Evolutionary conservation across 35 echinoderm and acorn worm species (phyloP), one percentile per base, ranked within the genome.

Genomic region (Eucidaris tribuloides): DNA sequence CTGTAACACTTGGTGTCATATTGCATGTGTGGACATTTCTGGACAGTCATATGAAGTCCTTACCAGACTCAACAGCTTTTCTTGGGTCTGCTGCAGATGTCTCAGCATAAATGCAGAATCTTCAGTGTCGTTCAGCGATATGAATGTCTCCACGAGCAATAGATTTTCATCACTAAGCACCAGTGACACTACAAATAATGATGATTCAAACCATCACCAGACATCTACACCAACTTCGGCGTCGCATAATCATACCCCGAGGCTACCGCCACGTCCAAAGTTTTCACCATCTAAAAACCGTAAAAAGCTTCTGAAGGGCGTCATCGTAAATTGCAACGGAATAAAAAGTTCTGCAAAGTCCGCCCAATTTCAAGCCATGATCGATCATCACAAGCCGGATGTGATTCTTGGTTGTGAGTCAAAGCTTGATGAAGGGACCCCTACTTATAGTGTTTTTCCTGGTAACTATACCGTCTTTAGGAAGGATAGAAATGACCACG

Each of bases 401-500:
- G 58, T 88, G 24, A 50, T 88, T 23, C 44, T 88, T 79, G 85
- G 85, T 22, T 88, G 85, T 31, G 85, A 88, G 43, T 80, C 76
- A 45, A 88, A 88, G 43, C 34, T 80, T 18, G 85, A 88, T 88
- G 45, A 45, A 14, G 33, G 55, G 14, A 15, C 25, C 17, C 34
- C 85, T 61, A 63, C 85, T n/a, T 88, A 88, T 44, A 46, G 38
- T 23, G 38, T 88, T 25, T 87, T 87, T 30, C 84, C 84, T 35
- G 32, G 46, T 33, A 83, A 59, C 23, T 87, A 61, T 38, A 62
- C 85, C 4, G 76, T 88, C 24, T 80, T 45, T 36, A 55, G 76
- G 20, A 88, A 88, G 38, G 85, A 88, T 34, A 62, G 85, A 29
- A 82, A 71, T 82, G 22, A 17, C 6, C 30, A 55, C 76, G 79